Conservation (phyloP, 1,140 invertebrate genomes). For the Octopus bimaculoides region DNA sequence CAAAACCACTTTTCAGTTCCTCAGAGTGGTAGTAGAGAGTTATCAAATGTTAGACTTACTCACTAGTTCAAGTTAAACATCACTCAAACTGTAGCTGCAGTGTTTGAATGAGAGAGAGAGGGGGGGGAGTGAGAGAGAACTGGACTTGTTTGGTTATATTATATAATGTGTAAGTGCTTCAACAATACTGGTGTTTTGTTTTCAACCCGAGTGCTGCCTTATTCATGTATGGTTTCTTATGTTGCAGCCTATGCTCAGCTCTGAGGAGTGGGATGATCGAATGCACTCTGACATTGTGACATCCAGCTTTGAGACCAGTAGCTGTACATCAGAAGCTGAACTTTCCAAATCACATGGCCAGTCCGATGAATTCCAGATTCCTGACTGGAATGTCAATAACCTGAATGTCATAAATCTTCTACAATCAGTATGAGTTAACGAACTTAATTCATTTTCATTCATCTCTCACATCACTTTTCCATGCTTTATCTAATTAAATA, state of each 20-base stretch:
- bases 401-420: constrained; percentile 48
- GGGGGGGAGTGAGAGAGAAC: too few relatives aligned
- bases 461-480: not conserved
- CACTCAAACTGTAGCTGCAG: too few relatives aligned
- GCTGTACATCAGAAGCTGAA: constrained; percentile 37
- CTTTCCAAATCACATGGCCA: constrained; percentile 28
- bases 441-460: not conserved
- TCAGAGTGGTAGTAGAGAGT: too few relatives aligned
- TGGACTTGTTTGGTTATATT: too few relatives aligned
- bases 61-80: too few relatives aligned
- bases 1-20: too few relatives aligned
- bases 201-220: too few relatives aligned
- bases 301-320: constrained; percentile 42
- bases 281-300: constrained; percentile 49
- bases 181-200: too few relatives aligned
- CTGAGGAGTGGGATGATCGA: constrained; percentile 48
- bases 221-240: not conserved
- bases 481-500: not conserved
- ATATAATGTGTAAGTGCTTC: too few relatives aligned
- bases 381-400: constrained; percentile 27
- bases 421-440: constrained; percentile 38
- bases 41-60: too few relatives aligned
- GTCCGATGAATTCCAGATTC: constrained; percentile 15
- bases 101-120: too few relatives aligned
- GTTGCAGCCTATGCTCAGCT: constrained; percentile 40